Evolutionary conservation across 64 coral and sea anemone genomes (phyloP).

Genomic region (Actinia tenebrosa): DNA sequence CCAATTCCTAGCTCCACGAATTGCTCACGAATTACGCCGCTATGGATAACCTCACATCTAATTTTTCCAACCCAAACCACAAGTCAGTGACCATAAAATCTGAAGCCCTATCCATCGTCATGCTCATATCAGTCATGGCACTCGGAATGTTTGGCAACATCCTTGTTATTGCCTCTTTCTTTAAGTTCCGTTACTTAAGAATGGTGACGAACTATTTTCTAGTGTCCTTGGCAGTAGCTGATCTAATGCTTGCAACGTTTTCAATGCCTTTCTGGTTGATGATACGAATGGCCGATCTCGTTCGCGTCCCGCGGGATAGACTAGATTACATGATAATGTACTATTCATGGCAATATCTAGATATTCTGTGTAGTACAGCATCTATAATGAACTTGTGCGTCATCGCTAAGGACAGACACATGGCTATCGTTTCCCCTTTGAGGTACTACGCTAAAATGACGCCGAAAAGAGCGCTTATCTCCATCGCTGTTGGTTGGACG

Average conservation of each 20-base stretch:
- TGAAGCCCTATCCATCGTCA: not conserved
- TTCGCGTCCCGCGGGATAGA: slow-evolving; percentile 1
- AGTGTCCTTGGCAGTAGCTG: slow-evolving; percentile 65
- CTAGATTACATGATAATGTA: slow-evolving; percentile 30
- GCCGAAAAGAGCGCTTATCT: slow-evolving; percentile 29
- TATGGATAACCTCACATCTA: slow-evolving; percentile 1
- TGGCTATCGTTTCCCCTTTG: slow-evolving; percentile 74
- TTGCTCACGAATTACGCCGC: not conserved
- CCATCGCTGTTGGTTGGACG: slow-evolving; percentile 48
- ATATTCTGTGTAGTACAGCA: slow-evolving; percentile 73
- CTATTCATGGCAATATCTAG: slow-evolving; percentile 70
- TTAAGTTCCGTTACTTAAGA: slow-evolving; percentile 45
- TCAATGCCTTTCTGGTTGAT: slow-evolving; percentile 72
- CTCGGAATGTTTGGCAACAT: slow-evolving; percentile 65
- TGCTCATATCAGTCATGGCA: slow-evolving; percentile 41
- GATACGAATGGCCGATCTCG: slow-evolving; percentile 32
- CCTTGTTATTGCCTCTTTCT: slow-evolving; percentile 59
- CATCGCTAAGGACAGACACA: slow-evolving; percentile 74
- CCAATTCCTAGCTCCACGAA: not conserved
- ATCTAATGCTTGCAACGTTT: slow-evolving; percentile 58
- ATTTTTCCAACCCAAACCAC: not conserved
- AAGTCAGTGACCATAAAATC: not conserved
- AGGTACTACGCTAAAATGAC: slow-evolving; percentile 62
- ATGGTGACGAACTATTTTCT: slow-evolving; percentile 80
- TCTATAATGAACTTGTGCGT: slow-evolving; percentile 80